These are phyloP conservation scores for Solenopsis fugax DNA, from an alignment of 1,140 invertebrate species.

Conservation along the genomic window DNA sequence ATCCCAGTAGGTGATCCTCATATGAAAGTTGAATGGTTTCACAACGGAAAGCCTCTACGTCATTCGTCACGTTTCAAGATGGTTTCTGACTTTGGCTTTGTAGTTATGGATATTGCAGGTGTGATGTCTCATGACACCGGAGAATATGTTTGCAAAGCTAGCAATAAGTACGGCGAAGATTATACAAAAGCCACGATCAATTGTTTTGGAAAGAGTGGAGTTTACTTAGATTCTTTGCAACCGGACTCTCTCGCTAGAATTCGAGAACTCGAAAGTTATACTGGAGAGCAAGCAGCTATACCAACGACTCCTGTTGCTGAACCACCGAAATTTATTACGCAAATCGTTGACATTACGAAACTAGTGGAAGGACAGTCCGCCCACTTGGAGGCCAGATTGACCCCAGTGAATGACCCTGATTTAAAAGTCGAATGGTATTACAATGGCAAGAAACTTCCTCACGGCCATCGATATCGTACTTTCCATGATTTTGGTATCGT, in stretches of 20 bases:
- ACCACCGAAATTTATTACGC: conserved; percentile 96
- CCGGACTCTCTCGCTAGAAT: conserved; percentile 97
- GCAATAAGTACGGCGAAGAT: conserved; percentile 96
- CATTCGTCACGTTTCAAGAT: conserved; percentile 97
- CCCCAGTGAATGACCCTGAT: conserved; percentile 96
- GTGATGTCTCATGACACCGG: conserved; percentile 97
- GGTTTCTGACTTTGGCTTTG: conserved; percentile 98
- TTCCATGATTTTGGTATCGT: conserved; percentile 99
- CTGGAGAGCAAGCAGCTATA: conserved; percentile 88
- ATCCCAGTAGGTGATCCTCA: conserved; percentile 97
- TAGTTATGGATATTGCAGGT: conserved; percentile 97
- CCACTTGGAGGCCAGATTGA: conserved; percentile 96
- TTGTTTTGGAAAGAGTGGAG: conserved; percentile 94
- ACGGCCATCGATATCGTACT: conserved; percentile 97
- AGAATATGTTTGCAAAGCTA: conserved; percentile 96
- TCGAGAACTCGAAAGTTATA: conserved; percentile 93
- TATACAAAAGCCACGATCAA: conserved; percentile 93
- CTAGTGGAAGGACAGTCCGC: conserved; percentile 97
- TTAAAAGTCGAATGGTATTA: conserved; percentile 98
- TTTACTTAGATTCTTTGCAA: conserved; percentile 97
- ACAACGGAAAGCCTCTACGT: conserved; percentile 94
- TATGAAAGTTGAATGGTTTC: conserved; percentile 98
- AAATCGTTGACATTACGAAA: conserved; percentile 93
- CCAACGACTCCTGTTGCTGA: conserved; percentile 90
- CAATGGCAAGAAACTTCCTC: conserved; percentile 96